Conservation (phyloP, 1,140 invertebrate species). For the Listronotus oregonensis region DNA sequence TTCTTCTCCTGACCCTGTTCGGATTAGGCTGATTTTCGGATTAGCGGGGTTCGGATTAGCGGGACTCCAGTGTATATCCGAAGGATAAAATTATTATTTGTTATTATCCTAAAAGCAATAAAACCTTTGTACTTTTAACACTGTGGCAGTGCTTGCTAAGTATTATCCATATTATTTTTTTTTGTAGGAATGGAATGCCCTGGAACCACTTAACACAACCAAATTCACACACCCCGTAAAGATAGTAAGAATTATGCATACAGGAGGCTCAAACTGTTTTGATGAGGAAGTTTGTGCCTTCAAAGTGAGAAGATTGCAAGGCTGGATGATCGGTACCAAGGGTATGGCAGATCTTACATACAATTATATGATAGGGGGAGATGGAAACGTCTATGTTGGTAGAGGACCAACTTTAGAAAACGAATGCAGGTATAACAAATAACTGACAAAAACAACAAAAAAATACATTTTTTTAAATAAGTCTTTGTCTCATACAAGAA, state of each 20-base stretch:
- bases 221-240: conserved; percentile 8
- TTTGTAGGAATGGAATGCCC: conserved; percentile 26
- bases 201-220: conserved; percentile 10
- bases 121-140: no score
- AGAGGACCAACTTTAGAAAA: conserved; percentile 65
- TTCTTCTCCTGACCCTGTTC: no score
- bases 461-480: no score
- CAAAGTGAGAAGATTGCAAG: conserved; percentile 56
- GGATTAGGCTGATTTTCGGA: no score
- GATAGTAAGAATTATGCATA: conserved; percentile 57
- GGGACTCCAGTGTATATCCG: no score
- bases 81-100: no score
- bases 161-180: no score
- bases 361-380: conserved; percentile 72
- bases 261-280: conserved; percentile 51
- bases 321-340: conserved; percentile 46
- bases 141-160: no score
- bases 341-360: conserved; percentile 59
- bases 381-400: conserved; percentile 67
- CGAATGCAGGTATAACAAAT: conserved; percentile 29
- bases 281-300: conserved; percentile 53
- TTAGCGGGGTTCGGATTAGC: no score
- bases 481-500: no score
- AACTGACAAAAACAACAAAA: no score
- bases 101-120: no score